Percentiles rank a stretch among this genome's conserved stretches.
These are phyloP conservation scores for Dolichopus griseipennis DNA, from an alignment of 2,888 invertebrate genomes.

Conservation along the genomic window DNA sequence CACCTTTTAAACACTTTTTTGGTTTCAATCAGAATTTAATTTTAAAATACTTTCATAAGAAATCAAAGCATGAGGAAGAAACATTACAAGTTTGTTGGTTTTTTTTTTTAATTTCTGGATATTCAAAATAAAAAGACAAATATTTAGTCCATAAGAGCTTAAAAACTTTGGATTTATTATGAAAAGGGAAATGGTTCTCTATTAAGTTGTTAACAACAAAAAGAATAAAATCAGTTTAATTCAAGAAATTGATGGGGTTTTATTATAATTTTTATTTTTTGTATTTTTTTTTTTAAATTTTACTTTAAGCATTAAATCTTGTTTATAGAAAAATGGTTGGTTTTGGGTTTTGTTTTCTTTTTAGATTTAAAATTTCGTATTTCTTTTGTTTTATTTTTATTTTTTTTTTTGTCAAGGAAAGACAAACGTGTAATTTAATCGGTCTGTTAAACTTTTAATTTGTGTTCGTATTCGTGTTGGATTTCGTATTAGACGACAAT, in stretches of 20 bases:
- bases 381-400: neutral
- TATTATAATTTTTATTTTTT: neutral
- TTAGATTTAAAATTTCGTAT: neutral
- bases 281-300: neutral
- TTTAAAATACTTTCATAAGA: constrained; percentile 8
- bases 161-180: neutral
- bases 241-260: neutral
- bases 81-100: neutral
- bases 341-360: neutral
- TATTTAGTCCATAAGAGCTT: constrained; percentile 1
- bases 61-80: constrained; percentile 8
- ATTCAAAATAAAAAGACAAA: neutral
- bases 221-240: neutral
- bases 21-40: constrained; percentile 30
- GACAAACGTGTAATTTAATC: neutral
- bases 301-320: neutral
- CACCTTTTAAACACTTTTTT: constrained; percentile 33
- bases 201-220: no score
- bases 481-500: no score
- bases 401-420: neutral
- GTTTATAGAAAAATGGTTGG: neutral
- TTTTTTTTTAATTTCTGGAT: neutral
- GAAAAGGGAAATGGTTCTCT: no score
- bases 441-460: neutral
- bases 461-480: neutral